Evolutionary conservation across 1,140 invertebrate genomes (phyloP), one percentile per base, ranked within the genome.

Genomic region (Pissodes strobi): DNA sequence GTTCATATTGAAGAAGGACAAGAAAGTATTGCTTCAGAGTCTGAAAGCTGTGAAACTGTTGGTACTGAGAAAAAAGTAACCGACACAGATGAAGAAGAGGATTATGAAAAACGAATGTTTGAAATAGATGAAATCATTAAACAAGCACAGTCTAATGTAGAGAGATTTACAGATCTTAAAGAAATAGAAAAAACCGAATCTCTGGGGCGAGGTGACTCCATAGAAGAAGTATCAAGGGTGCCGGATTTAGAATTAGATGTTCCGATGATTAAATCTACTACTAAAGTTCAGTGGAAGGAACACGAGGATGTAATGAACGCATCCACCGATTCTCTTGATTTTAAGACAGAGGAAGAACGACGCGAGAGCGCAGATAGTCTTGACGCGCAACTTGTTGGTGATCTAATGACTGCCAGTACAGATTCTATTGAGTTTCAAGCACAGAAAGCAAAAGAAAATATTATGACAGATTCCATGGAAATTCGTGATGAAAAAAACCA

Each of bases 61-160:
- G 82, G 80, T 1, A 82, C 83, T 1, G 84, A 83, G 46, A 76
- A 74, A 57, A 79, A 73, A 64, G 53, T 73, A 48, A 69, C 72
- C 30, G 82, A 84, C 43, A 80, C 80, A n/a, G 80, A 79, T 51
- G 75, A 79, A 27, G 75, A 79, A 46, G 84, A 85, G 65, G 87
- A 90, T 72, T 88, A 88, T 59, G 87, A 89, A 60, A 86, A 87
- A 66, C 79, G 85, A 43, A 87, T 90, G 77, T 87, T 86, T 71
- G 87, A 89, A 75, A 89, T 90, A 41, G 87, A 90, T 69, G 87
- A 88, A 74, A 90, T 90, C 25, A 89, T 90, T 68, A 80, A 83
- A 49, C 84, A 88, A 71, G 87, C 87, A 25, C 86, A 88, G 76
- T 82, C 81, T 12, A 90, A 89, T 74, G 86, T 89, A 1, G 88